Conservation (phyloP, 2,888 invertebrate genomes). For the Pachymerium ferrugineum region DNA sequence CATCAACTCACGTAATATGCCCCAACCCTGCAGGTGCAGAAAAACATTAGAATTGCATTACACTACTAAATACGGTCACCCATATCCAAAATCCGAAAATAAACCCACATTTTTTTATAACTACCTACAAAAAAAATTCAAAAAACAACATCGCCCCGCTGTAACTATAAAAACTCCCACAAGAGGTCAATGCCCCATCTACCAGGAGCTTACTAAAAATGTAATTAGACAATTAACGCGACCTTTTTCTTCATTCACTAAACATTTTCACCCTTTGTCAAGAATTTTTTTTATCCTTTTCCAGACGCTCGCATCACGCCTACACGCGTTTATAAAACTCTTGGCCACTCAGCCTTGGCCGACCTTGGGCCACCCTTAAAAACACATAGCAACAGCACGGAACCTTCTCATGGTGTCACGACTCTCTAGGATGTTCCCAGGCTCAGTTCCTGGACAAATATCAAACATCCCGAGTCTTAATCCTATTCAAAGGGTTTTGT, state of each 20-base stretch:
- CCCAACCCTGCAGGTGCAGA: neutral
- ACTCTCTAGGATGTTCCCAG: neutral
- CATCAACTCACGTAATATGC: neutral
- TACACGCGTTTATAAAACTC: neutral
- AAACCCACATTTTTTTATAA: neutral
- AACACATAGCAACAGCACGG: neutral
- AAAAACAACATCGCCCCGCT: neutral
- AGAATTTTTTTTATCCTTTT: neutral
- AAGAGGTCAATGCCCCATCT: neutral
- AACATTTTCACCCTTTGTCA: too few relatives aligned
- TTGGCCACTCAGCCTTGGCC: neutral
- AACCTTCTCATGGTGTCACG: neutral
- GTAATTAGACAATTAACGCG: neutral
- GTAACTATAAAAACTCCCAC: neutral
- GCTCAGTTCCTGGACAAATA: neutral
- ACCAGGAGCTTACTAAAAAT: too few relatives aligned
- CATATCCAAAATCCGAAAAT: neutral
- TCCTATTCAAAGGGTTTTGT: too few relatives aligned
- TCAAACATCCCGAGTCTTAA: neutral
- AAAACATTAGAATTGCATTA: too few relatives aligned
- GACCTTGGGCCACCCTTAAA: neutral
- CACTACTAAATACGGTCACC: neutral
- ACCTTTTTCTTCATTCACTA: too few relatives aligned
- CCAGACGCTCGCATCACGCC: neutral
- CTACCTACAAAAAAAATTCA: too few relatives aligned